Conservation (phyloP, 1,140 invertebrate genomes). For the Ooceraea biroi region DNA sequence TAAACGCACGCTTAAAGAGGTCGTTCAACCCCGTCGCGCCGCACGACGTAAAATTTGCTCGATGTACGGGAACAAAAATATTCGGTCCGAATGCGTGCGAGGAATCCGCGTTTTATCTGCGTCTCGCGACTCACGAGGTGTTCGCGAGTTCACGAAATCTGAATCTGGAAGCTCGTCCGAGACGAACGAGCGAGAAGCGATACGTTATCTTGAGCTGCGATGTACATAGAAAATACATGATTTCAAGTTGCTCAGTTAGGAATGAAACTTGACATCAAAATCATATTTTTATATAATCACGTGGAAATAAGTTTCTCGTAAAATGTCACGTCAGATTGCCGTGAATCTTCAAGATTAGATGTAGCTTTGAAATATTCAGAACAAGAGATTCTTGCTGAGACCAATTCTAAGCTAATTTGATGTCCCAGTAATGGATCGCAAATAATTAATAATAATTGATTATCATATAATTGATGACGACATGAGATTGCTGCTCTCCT, state of each 20-base stretch:
- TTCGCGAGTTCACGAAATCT: no score
- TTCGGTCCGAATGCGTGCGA: not conserved
- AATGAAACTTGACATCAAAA: not conserved
- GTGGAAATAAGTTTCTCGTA: no score
- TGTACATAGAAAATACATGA: not conserved
- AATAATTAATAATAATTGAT: no score
- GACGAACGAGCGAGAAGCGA: not conserved
- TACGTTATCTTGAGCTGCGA: not conserved
- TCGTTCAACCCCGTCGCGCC: conserved; percentile 61
- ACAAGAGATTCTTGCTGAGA: not conserved
- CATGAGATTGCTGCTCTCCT: no score
- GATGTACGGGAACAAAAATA: conserved; percentile 32
- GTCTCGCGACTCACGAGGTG: no score
- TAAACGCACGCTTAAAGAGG: conserved; percentile 64
- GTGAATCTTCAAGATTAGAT: no score
- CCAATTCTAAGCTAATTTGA: no score
- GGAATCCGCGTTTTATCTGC: not conserved
- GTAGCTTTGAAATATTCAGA: not conserved
- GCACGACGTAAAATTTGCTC: conserved; percentile 17
- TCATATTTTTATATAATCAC: not conserved
- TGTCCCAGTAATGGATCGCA: no score
- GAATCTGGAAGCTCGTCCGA: no score
- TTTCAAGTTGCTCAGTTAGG: not conserved
- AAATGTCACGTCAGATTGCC: no score
- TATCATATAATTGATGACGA: no score